Conservation (phyloP, 2,797 vertebrate genomes). For the Limosa lapponica region DNA sequence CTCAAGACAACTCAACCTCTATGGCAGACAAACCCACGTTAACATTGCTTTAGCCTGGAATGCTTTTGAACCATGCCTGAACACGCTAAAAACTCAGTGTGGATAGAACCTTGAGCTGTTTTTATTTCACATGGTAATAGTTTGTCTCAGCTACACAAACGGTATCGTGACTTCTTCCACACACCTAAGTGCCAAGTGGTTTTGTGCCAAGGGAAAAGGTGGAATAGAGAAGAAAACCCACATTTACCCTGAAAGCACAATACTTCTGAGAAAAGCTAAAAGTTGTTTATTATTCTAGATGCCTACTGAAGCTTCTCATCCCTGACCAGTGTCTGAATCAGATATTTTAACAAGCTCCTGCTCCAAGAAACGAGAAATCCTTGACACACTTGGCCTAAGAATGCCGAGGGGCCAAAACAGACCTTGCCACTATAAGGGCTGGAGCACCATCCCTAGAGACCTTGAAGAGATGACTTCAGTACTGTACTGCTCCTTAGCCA, state of each 20-base stretch:
- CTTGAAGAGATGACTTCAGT: not conserved
- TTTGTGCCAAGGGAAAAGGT: slow-evolving; percentile 14
- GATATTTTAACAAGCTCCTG: not conserved
- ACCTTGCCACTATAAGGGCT: not conserved
- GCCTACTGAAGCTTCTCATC: not conserved
- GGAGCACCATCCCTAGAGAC: not conserved
- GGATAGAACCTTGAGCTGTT: not conserved
- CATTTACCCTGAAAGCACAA: slow-evolving; percentile 13
- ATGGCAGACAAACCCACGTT: not conserved
- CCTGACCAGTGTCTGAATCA: not conserved
- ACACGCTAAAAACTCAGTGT: not conserved
- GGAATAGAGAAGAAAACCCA: slow-evolving; percentile 26
- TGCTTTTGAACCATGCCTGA: slow-evolving; percentile 41
- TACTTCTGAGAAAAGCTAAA: not conserved
- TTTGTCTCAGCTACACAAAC: not conserved
- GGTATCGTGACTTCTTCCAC: not conserved
- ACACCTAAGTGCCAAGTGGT: not conserved
- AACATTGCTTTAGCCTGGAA: not conserved
- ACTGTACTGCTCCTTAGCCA: not conserved
- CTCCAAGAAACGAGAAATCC: not conserved
- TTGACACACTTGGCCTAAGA: not conserved
- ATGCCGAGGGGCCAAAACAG: not conserved
- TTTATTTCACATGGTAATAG: not conserved
- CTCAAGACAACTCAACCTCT: not conserved
- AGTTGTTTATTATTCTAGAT: slow-evolving; percentile 2